Base-by-base conservation (phyloP, 2,888 invertebrate genomes). In the Patella ulyssiponensis region DNA sequence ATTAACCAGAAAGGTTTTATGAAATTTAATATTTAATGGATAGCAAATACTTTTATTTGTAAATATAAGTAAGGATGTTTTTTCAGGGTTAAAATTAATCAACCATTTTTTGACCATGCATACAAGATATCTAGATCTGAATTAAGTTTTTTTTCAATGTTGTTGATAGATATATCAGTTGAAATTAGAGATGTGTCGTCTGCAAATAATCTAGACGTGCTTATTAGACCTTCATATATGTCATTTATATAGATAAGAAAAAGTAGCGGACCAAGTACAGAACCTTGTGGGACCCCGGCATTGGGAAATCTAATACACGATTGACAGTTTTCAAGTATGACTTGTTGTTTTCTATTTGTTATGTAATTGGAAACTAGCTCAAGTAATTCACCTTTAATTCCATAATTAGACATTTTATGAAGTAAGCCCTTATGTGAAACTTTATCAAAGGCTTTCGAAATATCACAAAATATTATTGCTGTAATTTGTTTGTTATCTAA, bases 381-480 rank as follows among this genome's bases (percentile, higher is more conserved):
- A 20, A 64, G 23, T 20, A 64, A 64, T 7, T 71, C 33, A n/a
- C 75, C 54, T 12, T 33, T n/a, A 27, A 76, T 76, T 70, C 75
- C 71, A 71, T 54, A 70, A n/a, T 76, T 53, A 14, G 54, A n/a
- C 20, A 75, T 20, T 56, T 76, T 76, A 33, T 76, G 75, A 56
- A 76, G 12, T 23, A 76, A 71, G 5, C 64, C 64, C 9, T 64
- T 64, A 20, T 64, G 64, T 20, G 64, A 64, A 64, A 64, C 64
- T 64, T 20, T 71, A 71, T 53, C 75, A 58, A 76, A 76, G 33
- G 75, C 75, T 71, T 76, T 76, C 12, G 72, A 53, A 69, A 86
- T 84, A 73, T 85, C 83, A 15, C 80, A 69, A 14, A 82, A 53
- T 20, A 84, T 73, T 23, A 74, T 69, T 70, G 86, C 83, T 58